Base-by-base conservation (phyloP, 2,888 invertebrate genomes). In the Brachyopa scutellaris region DNA sequence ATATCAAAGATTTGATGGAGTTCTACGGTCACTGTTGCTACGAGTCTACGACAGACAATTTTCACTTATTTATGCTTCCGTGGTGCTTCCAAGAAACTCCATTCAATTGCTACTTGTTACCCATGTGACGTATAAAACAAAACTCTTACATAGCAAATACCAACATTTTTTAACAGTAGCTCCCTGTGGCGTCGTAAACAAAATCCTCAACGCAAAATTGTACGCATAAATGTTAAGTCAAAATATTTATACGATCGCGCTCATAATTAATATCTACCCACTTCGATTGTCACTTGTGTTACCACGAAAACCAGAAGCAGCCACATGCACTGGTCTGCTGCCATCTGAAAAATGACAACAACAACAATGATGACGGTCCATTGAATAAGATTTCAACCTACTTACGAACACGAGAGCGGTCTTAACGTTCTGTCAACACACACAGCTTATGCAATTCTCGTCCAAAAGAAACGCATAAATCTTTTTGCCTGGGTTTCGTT, bases 361-460 rank as follows among this genome's bases (percentile, higher is more conserved):
- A 33, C 51, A 59, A 21, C 59, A 49, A 51, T 31, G 45, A 59
- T 53, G 70, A 77, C 45, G 36, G 53, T 72, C 47, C 66, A 70
- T 62, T 74, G 76, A 82, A 82, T 82, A 55, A 77, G 82, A 82
- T 82, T 82, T 77, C 82, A 82, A 72, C 82, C 77, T 82, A 82
- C 82, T 82, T 82, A 70, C 23, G 31, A 36, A 11, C 36, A 53
- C 61, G 47, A n/a, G n/a, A 64, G 33, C 74, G 23, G 57, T 42
- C 61, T 76, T 70, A 77, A 66, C 70, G 59, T 72, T 82, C 82
- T 82, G 82, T 82, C 82, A 82, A 82, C 82, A 77, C 76, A 77
- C 77, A 36, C 66, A 49, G 77, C 70, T 82, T 82, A 82, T 66
- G 82, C 77, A 82, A 82, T 77, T 82, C 67, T 66, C 23, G 51